Base-by-base conservation (phyloP, 2,797 vertebrate species). In the Rhincodon typus region DNA sequence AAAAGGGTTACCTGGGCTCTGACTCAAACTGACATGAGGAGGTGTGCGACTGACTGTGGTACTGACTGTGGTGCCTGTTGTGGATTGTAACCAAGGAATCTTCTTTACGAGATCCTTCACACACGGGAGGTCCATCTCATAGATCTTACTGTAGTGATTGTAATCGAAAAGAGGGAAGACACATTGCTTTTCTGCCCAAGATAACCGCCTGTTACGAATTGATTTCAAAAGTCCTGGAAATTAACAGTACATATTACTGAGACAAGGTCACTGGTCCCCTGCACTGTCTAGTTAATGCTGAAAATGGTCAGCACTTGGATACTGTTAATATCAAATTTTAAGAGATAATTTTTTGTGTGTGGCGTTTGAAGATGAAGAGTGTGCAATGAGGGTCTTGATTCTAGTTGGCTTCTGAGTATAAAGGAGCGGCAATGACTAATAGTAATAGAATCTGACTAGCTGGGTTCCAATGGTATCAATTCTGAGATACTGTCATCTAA, bases 21-120 rank as follows among this genome's bases (percentile, higher is more conserved):
- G 66, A 94, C 66, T 94, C 93, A 94, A 42, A 70, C n/a, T 94
- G 93, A 94, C 27, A 94, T 67, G 93, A 86, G 46, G 84, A 42
- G 38, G 19, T 23, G 38, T 15, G 93, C 21, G 67, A 72, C 23
- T 94, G 93, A 94, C 66, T 72, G 93, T 46, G 93, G 66, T 46
- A 50, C 57, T 91, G 88, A 91, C 34, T 91, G 88, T 91, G 57
- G 88, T n/a, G 17, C 53, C 66, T 57, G 88, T 91, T 19, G 93
- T 94, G 67, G 12, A 25, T 25, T 27, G 93, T 42, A 72, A 69
- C 42, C 23, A 69, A 72, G 30, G 67, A 21, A 94, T 50, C 69
- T 94, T 94, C 93, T 15, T 21, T 23, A 25, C 27, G 21, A 94
- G 93, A 94, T 94, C 93, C 93, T 94, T 72, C 67, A 94, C 67